Conservation (phyloP, 2,888 invertebrate species). For the Parnassius orleans region DNA sequence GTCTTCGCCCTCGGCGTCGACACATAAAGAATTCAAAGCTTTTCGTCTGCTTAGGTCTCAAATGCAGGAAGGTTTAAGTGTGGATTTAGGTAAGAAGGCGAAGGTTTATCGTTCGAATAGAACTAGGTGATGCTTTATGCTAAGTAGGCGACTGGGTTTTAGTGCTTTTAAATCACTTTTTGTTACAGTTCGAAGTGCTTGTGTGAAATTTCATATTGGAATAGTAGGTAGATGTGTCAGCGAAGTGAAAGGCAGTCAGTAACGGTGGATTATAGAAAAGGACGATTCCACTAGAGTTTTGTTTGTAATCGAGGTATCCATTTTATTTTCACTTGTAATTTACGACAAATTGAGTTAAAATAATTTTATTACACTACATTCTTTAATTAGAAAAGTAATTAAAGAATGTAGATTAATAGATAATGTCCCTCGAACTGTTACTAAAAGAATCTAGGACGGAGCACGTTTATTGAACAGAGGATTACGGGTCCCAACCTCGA, state of each 20-base stretch:
- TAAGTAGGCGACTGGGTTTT: conserved; percentile 54
- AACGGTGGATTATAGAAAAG: too few species aligned
- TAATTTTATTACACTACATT: too few species aligned
- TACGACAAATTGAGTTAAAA: too few species aligned
- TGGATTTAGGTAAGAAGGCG: conserved; percentile 50
- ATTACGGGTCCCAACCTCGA: too few species aligned
- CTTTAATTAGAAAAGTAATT: too few species aligned
- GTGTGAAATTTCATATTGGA: background rate
- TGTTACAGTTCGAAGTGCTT: background rate
- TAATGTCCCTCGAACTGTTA: too few species aligned
- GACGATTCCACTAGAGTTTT: too few species aligned
- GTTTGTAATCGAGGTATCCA: too few species aligned
- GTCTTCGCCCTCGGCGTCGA: conserved; percentile 36
- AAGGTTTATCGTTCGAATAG: conserved; percentile 42
- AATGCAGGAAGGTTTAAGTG: conserved; percentile 34
- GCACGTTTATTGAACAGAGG: too few species aligned
- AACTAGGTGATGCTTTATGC: conserved; percentile 49
- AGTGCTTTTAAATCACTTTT: conserved; percentile 7
- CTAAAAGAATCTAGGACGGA: too few species aligned
- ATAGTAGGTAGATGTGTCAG: background rate
- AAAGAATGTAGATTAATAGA: too few species aligned
- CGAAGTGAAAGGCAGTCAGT: background rate
- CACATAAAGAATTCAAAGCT: conserved; percentile 56
- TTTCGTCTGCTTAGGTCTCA: conserved; percentile 40
- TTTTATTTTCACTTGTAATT: too few species aligned